Evolutionary conservation across 1,140 invertebrate genomes (phyloP).

Genomic region (Achatina immaculata): DNA sequence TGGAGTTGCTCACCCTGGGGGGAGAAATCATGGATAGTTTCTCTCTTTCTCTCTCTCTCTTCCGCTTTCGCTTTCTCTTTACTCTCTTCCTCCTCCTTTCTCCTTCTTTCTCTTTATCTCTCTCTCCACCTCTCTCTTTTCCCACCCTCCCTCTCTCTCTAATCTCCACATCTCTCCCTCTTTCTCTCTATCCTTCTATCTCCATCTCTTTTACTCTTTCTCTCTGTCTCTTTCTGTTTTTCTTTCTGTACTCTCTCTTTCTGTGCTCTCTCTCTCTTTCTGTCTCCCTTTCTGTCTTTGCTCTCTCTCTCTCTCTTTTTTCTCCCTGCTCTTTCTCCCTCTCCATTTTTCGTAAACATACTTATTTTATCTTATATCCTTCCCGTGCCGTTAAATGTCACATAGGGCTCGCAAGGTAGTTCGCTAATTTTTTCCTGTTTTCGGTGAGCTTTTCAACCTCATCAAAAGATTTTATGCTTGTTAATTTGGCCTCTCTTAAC

Average conservation of each 20-base stretch:
- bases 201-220: neutral
- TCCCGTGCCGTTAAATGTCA: too few relatives aligned
- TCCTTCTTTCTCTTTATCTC: neutral
- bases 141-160: neutral
- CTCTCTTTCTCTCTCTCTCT: too few relatives aligned
- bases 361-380: too few relatives aligned
- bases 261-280: neutral
- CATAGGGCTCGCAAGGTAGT: too few relatives aligned
- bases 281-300: neutral
- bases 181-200: neutral
- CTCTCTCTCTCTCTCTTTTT: neutral
- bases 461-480: too few relatives aligned
- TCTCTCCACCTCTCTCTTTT: neutral
- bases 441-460: too few relatives aligned
- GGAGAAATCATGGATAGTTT: too few relatives aligned
- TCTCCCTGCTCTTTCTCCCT: neutral
- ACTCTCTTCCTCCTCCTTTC: constrained; percentile 2
- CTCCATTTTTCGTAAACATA: neutral
- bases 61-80: too few relatives aligned
- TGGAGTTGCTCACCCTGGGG: too few relatives aligned
- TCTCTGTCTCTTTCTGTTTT: neutral
- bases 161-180: neutral
- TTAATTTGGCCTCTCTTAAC: too few relatives aligned
- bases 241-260: too few relatives aligned
- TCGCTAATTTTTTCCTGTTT: too few relatives aligned